Conservation (phyloP, 2,888 invertebrate genomes). For the Nezara viridula region DNA sequence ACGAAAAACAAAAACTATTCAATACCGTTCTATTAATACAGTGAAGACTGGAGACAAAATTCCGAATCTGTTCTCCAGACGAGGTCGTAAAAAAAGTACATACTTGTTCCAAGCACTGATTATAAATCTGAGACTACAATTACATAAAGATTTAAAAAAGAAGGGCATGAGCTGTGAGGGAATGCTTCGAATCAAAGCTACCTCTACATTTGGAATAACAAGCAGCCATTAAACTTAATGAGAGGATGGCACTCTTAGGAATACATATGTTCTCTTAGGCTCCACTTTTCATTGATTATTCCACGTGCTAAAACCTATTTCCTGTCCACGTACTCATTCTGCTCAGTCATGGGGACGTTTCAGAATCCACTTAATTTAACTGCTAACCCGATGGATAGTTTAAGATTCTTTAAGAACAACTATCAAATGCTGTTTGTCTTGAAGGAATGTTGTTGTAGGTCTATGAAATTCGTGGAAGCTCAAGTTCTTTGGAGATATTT, state of each 20-base stretch:
- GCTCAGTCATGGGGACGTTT: background rate
- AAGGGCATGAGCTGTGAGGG: background rate
- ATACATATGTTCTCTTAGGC: conserved; percentile 42
- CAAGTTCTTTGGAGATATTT: too few relatives aligned
- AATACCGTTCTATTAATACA: too few relatives aligned
- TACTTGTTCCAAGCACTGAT: background rate
- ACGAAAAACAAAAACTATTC: too few relatives aligned
- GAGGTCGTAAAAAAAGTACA: background rate
- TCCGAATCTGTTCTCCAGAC: background rate
- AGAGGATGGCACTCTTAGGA: conserved; percentile 36
- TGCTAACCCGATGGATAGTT: background rate
- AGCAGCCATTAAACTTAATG: conserved; percentile 43
- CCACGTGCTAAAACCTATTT: conserved; percentile 44
- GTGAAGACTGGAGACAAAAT: background rate
- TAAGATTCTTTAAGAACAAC: background rate
- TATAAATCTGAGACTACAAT: conserved; percentile 5
- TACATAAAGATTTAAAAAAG: background rate
- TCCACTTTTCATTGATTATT: conserved; percentile 32
- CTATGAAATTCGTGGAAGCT: too few relatives aligned
- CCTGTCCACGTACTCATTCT: conserved; percentile 16
- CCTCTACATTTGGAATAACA: conserved; percentile 36
- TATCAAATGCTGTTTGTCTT: too few relatives aligned
- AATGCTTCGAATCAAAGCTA: conserved; percentile 32
- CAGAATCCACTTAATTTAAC: conserved; percentile 3
- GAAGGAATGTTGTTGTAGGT: too few relatives aligned